Conservation (phyloP, 2,888 invertebrate species). For the Rhagonycha lutea region DNA sequence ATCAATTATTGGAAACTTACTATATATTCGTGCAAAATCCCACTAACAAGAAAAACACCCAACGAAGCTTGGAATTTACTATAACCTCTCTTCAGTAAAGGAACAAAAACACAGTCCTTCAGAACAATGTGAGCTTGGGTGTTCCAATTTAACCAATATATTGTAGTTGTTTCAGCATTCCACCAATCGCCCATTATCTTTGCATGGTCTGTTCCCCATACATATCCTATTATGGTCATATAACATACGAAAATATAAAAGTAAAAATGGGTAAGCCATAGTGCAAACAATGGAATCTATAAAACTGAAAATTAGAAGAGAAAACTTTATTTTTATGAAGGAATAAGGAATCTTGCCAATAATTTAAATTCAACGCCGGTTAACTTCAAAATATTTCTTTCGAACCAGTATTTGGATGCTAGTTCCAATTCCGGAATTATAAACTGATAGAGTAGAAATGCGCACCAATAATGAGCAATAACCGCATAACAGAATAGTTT, state of each 20-base stretch:
- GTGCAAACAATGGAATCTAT: background rate
- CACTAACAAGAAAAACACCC: conserved; percentile 5
- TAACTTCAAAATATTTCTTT: background rate
- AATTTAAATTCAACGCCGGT: background rate
- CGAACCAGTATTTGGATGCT: background rate
- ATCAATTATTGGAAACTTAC: background rate
- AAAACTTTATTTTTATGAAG: background rate
- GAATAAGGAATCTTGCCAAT: background rate
- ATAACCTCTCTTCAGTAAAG: conserved; percentile 5
- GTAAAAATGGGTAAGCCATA: conserved; percentile 7
- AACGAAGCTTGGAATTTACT: background rate
- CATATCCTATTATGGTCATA: background rate
- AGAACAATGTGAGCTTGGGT: conserved; percentile 6
- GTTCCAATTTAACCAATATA: conserved; percentile 20
- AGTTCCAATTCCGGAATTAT: background rate
- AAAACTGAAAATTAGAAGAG: background rate
- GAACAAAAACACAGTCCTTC: conserved; percentile 4
- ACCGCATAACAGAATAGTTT: background rate
- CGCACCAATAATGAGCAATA: background rate
- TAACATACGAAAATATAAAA: background rate
- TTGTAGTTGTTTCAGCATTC: conserved; percentile 4
- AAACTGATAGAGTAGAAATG: background rate
- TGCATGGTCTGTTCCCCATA: background rate
- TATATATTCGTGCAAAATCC: conserved; percentile 15
- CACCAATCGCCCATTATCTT: conserved; percentile 8